Evolutionary conservation across 1,140 invertebrate genomes (phyloP), one percentile per base, ranked within the genome.

Genomic region (Reticulitermes speratus): DNA sequence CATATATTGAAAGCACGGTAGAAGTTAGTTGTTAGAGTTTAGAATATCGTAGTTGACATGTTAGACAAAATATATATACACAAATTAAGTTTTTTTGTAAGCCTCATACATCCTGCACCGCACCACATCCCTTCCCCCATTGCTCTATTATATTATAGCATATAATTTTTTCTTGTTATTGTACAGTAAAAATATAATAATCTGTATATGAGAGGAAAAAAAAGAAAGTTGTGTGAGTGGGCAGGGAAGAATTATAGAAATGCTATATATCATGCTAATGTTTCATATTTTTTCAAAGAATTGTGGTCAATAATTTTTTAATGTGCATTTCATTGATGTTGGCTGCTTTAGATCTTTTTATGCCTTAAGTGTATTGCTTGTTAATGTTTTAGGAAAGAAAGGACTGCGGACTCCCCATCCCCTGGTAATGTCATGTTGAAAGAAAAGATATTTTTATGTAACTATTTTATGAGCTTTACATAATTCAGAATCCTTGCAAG

Each of bases 91-190:
- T 59, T 83, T 65, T 86, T 86, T 86, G 82, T 86, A 86, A 84
- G 86, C 83, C 82, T 86, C 82, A 86, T 59, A 32, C 44, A 75
- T 30, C 69, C 52, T 86, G 86, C 86, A 86, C 86, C 65, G 86
- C 83, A 16, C 52, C 52, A 1, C 52, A 12, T 21, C 11, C 9
- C 38, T 38, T 7, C 45, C 82, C 82, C 30, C 84, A n/a, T 82
- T 84, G 59, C 59, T 86, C 83, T 44, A 65, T 82, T 69, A 84
- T 86, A 84, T 84, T 32, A 84, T 84, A 52, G 38, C 45, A 14
- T 86, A 84, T 75, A 84, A 59, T 69, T 44, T 86, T 87, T 85
- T 84, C 87, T 87, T 87, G 87, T 87, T 87, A 87, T 85, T 87
- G 87, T 87, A 87, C 87, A 87, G 87, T 86, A 75, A 86, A 38